phyloP scores from a whole-genome alignment of 2,113 vertebrate species.

The Polyodon spathula region DNA sequence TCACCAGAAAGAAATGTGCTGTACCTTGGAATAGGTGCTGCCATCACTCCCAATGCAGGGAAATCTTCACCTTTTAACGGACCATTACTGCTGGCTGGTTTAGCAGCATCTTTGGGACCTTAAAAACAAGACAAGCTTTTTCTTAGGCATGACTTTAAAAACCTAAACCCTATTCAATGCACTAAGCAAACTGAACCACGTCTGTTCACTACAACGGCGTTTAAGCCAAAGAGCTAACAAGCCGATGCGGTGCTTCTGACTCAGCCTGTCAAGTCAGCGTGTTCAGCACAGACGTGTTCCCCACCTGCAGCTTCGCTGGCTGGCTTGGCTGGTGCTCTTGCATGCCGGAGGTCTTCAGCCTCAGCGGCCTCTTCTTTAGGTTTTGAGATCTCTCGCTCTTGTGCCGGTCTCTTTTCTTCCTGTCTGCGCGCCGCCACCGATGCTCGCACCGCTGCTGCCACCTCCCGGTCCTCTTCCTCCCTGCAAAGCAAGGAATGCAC shows the following conservation, averaged over 20 bases:
- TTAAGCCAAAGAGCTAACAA: slow-evolving; percentile 16
- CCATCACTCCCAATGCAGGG: slow-evolving; percentile 48
- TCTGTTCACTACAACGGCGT: too few species aligned
- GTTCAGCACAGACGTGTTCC: neutral
- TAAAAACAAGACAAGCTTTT: slow-evolving; percentile 3
- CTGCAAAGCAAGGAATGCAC: slow-evolving; percentile 38
- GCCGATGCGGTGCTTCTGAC: neutral
- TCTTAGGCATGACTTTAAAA: too few species aligned
- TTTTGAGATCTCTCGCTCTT: slow-evolving; percentile 61
- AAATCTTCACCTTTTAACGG: slow-evolving; percentile 61
- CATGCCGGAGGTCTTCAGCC: slow-evolving; percentile 29
- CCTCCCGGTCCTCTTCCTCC: slow-evolving; percentile 84
- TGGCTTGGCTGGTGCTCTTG: slow-evolving; percentile 45
- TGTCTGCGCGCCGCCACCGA: slow-evolving; percentile 67
- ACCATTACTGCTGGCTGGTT: slow-evolving; percentile 46
- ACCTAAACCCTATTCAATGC: too few species aligned
- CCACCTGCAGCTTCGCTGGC: slow-evolving; percentile 58
- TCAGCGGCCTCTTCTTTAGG: slow-evolving; percentile 62
- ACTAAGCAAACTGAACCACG: too few species aligned
- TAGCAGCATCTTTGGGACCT: slow-evolving; percentile 45
- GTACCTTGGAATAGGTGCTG: slow-evolving; percentile 45
- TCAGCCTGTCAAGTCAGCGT: neutral
- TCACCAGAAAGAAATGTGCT: neutral
- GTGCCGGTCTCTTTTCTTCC: slow-evolving; percentile 57
- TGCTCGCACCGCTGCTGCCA: slow-evolving; percentile 77